Evolutionary conservation across 1,140 invertebrate species (phyloP), one percentile per base, ranked within the genome.

Genomic region (Philotrypesis tridentata): DNA sequence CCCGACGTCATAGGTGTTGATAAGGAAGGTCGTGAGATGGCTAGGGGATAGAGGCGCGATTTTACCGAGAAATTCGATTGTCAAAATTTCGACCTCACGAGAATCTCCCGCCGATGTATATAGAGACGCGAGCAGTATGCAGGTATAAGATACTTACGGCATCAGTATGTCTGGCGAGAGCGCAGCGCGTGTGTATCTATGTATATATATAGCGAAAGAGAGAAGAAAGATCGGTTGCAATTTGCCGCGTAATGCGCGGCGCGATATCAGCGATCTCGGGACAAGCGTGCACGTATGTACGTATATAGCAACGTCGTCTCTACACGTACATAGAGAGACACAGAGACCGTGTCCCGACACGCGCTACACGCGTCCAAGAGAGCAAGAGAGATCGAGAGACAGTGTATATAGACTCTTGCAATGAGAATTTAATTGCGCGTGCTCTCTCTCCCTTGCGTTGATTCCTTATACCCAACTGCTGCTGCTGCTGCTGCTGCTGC

Each of bases 191-290:
- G 33, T 37, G 9, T 37, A n/a, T n/a, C n/a, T n/a, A n/a, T n/a
- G n/a, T n/a, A n/a, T n/a, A n/a, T n/a, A n/a, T n/a, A n/a, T n/a
- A n/a, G n/a, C n/a, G n/a, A n/a, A n/a, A n/a, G n/a, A n/a, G n/a
- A 37, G 33, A 37, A 9, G 9, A 37, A 37, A 37, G 33, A 37
- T 37, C 33, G 33, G 43, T 48, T 48, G 61, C 25, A 63, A 68
- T 89, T 88, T 84, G 80, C 83, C 78, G 77, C 84, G 85, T 87
- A 89, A 90, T 88, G 87, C 87, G 14, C 48, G 21, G 48, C 48
- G 43, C 29, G 27, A 68, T 68, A 68, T 68, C 65, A 68, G 3
- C 25, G 61, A 63, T 63, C 61, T 63, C 11, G n/a, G 25, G 25
- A 63, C 61, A 63, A 17, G 40, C 6, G 23, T 61, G 7, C 12